Conservation (phyloP, 1,140 invertebrate genomes). For the Bombyx mandarina region DNA sequence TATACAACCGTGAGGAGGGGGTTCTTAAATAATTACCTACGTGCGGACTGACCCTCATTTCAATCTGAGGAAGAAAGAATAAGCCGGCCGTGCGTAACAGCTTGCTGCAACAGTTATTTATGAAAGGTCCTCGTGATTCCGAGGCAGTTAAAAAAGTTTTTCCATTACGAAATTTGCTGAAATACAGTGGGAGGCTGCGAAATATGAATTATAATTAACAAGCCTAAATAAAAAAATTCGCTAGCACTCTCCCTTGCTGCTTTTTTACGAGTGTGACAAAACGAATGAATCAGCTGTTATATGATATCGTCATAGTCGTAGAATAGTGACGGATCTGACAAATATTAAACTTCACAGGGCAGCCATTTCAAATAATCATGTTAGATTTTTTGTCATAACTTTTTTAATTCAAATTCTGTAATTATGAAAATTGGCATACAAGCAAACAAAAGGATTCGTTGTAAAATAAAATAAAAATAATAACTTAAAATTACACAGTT, state of each 20-base stretch:
- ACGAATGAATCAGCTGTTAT: neutral
- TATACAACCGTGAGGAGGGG: conserved; percentile 10
- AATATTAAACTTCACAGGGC: too few relatives aligned
- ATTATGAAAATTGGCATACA: too few relatives aligned
- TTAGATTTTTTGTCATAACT: too few relatives aligned
- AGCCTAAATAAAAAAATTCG: neutral
- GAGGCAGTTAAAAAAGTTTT: conserved; percentile 52
- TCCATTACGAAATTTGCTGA: conserved; percentile 49
- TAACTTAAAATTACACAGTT: too few relatives aligned
- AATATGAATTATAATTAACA: conserved; percentile 47
- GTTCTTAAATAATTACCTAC: conserved; percentile 50
- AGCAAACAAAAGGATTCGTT: too few relatives aligned
- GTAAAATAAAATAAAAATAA: too few relatives aligned
- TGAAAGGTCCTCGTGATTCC: conserved; percentile 42
- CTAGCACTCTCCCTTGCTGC: too few relatives aligned
- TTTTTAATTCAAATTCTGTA: too few relatives aligned
- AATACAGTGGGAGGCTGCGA: conserved; percentile 26
- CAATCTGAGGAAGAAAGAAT: conserved; percentile 22
- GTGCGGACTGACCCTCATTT: conserved; percentile 43
- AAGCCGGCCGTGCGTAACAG: conserved; percentile 48
- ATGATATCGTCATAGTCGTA: neutral
- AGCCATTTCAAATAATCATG: too few relatives aligned
- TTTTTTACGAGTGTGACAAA: neutral
- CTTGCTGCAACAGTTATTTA: conserved; percentile 59
- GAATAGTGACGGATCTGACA: too few relatives aligned